Conservation (phyloP, 2,797 vertebrate genomes). For the Clarias laeviceps region DNA sequence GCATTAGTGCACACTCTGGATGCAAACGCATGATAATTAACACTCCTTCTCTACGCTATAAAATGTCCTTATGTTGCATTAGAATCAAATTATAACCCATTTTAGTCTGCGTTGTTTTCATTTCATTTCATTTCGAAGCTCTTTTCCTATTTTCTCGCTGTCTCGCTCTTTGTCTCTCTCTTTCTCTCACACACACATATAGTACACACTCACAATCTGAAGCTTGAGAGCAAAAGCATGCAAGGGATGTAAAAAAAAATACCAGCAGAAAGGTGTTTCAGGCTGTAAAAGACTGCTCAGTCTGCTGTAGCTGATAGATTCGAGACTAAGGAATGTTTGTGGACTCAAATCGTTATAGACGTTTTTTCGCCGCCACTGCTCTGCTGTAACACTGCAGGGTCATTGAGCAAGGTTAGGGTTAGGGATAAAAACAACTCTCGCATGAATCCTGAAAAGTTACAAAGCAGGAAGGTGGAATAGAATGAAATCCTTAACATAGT, state of each 20-base stretch:
- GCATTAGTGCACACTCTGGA: conserved; percentile 45
- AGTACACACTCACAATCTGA: neutral
- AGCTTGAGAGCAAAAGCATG: conserved; percentile 3
- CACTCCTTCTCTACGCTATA: neutral
- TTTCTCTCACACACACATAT: neutral
- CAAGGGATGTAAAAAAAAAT: neutral
- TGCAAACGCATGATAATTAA: conserved; percentile 47
- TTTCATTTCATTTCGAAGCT: neutral
- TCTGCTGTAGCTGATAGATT: neutral
- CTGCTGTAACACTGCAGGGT: neutral
- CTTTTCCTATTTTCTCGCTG: neutral
- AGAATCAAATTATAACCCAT: neutral
- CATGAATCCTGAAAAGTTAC: neutral
- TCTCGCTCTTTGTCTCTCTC: neutral
- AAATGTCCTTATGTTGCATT: neutral
- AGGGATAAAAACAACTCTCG: neutral
- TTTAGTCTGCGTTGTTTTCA: neutral
- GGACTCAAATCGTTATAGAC: neutral
- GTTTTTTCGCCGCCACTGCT: neutral
- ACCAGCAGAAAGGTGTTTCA: neutral
- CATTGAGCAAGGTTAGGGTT: neutral
- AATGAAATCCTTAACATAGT: neutral
- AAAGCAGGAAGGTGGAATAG: neutral
- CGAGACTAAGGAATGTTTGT: neutral
- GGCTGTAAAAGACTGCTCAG: neutral